Base-by-base conservation (phyloP, 2,888 invertebrate species). In the Monoplex corrugatus region DNA sequence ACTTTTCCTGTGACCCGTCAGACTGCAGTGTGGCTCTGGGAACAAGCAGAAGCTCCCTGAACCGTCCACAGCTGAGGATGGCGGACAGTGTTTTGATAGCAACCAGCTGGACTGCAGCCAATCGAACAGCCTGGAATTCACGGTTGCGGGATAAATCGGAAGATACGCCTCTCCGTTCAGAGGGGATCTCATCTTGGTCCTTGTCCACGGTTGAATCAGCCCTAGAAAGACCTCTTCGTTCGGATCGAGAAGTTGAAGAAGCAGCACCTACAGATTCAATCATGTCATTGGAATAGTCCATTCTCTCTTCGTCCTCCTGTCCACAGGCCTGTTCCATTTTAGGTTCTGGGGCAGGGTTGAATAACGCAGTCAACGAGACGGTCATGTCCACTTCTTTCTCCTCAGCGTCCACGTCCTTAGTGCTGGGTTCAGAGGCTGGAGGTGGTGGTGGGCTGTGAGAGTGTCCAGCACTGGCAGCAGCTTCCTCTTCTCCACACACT, bases 11-110 rank as follows among this genome's bases (percentile, higher is more conserved):
- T n/a, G 87, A 88, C 3, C 43, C 89, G 10, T 93, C 94, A 23
- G 68, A 28, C 57, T 91, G 90, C 23, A 91, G 90, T 75, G 92
- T 94, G 28, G 93, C 94, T 88, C 96, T 96, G 0, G 97, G 96
- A 13, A 97, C 96, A 16, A 97, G 95, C 89, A 97, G 95, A 92
- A 97, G 95, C 93, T 97, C 97, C 0, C 97, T 96, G 93, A 97
- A 97, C 87, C 96, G 96, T 63, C 96, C 96, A 87, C 97, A 96
- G 72, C 68, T 83, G 43, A 97, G 94, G 50, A 97, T 95, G 5
- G 96, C 95, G 88, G 96, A 96, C 32, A 97, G 94, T 5, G 97
- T 96, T 94, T 97, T 97, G 90, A 97, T 94, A 2, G 97, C 97
- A 3, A 97, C 96, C 91, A 97, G 96, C 93, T 97, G 97, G 57